Evolutionary conservation across 2,797 vertebrate species (phyloP).

Genomic region (Salmo trutta): DNA sequence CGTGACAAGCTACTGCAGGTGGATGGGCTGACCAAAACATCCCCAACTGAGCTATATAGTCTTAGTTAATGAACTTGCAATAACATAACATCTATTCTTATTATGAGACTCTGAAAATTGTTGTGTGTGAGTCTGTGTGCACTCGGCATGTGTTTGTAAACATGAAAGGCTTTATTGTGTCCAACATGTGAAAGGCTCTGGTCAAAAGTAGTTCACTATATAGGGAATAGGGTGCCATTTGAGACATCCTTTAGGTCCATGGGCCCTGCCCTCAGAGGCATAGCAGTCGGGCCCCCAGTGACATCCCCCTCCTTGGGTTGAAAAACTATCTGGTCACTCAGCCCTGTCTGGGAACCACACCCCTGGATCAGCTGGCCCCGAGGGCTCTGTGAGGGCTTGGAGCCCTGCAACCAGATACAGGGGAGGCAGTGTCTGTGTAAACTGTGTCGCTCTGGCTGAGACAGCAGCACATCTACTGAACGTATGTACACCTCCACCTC

Average conservation of each 20-base stretch:
- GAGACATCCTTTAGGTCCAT: neutral
- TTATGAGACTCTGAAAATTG: neutral
- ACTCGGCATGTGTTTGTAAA: neutral
- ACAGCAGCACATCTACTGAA: neutral
- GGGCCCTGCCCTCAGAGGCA: neutral
- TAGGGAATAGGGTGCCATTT: neutral
- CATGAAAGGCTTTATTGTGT: neutral
- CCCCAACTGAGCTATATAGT: constrained; percentile 16
- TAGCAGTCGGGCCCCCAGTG: neutral
- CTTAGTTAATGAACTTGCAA: neutral
- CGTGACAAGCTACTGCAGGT: neutral
- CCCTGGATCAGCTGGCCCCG: constrained; percentile 11
- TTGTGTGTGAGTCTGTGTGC: neutral
- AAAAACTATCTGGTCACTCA: constrained; percentile 54
- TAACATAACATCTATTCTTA: neutral
- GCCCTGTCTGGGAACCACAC: constrained; percentile 38
- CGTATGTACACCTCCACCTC: neutral
- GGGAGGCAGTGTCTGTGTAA: constrained; percentile 8
- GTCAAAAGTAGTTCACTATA: neutral
- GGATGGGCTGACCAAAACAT: constrained; percentile 35
- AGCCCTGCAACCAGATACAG: constrained; percentile 9
- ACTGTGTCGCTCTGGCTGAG: neutral
- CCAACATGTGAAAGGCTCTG: neutral
- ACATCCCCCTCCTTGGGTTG: constrained; percentile 33
- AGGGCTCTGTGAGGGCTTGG: neutral